Evolutionary conservation across 1,140 invertebrate genomes (phyloP), one percentile per base, ranked within the genome.

Genomic region (Acromyrmex charruanus): DNA sequence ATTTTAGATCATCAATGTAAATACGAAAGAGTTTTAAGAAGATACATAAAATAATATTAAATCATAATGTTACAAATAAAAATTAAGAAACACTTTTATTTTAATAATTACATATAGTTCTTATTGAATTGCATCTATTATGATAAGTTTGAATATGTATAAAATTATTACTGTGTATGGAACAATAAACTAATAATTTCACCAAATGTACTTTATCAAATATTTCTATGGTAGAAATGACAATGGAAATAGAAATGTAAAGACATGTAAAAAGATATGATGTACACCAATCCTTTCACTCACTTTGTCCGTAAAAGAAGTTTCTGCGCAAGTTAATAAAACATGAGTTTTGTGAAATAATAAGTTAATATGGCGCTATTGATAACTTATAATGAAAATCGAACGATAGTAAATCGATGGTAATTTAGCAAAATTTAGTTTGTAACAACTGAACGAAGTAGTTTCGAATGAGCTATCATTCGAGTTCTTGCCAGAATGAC

Each of bases 251-350:
- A 51, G 5, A 18, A 28, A 10, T 51, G n/a, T 71, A 61, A 82
- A 61, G 69, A 84, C 55, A 55, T 16, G 9, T 44, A 44, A 44
- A 44, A 10, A 44, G 10, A 10, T 1, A 44, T 44, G 9, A 44
- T 44, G 9, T 16, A 39, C 25, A 69, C 69, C n/a, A 49, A 65
- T 63, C 44, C 28, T 16, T 65, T 18, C 35, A 39, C 16, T 28
- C 28, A 55, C 5, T 49, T 79, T n/a, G 53, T 49, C 2, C 5
- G 21, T 21, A 31, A 9, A 12, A 28, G 10, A 68, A 53, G 18
- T 49, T 44, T 79, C 49, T 9, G 59, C 31, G 61, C 31, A 77
- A 28, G n/a, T 12, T 79, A 66, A 77, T 85, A 77, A 85, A 66
- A 65, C 16, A 85, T 85, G 51, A 85, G 51, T 63, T 77, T 6